Base-by-base conservation (phyloP, 2,113 vertebrate species). In the Equus przewalskii region DNA sequence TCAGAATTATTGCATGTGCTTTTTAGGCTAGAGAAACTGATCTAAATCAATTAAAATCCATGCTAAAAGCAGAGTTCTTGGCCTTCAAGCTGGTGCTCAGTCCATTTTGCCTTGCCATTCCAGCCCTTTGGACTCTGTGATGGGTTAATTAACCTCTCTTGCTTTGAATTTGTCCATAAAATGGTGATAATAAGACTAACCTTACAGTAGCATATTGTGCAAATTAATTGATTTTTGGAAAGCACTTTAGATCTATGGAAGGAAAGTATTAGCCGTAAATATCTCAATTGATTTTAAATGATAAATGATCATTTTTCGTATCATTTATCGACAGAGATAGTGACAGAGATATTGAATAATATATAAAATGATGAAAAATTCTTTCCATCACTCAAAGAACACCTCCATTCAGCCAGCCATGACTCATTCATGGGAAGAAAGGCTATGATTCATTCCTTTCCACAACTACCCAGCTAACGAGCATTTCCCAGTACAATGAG, bases 211-310 rank as follows among this genome's bases (percentile, higher is more conserved):
- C 76, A 92, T 78, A 97, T 80, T 98, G 94, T 93, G 51, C 26
- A 92, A 97, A 98, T 98, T 97, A 97, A 98, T 94, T 98, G 98
- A 98, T 97, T 98, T 97, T 94, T 87, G 44, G 44, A 97, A 97
- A 96, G 96, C 84, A 97, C 87, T 96, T 94, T 72, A 95, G 78
- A 96, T 97, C 91, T 93, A 80, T 96, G 65, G 72, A 96, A 97
- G 58, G 54, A 96, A 97, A 96, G 76, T 94, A 96, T 96, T 84
- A 87, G 95, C 90, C 96, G 95, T 98, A 98, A 98, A 98, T 97
- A 98, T 93, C 82, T 96, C 81, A 41, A 98, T 97, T 97, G 94
- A 98, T 98, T 98, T 93, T 96, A 92, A 96, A 91, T 97, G 96
- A 98, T 94, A 95, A 95, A 93, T 91, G 80, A 89, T 95, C 97